Evolutionary conservation across 2,888 invertebrate species (phyloP), one percentile per base, ranked within the genome.

Genomic region (Lottia gigantea): DNA sequence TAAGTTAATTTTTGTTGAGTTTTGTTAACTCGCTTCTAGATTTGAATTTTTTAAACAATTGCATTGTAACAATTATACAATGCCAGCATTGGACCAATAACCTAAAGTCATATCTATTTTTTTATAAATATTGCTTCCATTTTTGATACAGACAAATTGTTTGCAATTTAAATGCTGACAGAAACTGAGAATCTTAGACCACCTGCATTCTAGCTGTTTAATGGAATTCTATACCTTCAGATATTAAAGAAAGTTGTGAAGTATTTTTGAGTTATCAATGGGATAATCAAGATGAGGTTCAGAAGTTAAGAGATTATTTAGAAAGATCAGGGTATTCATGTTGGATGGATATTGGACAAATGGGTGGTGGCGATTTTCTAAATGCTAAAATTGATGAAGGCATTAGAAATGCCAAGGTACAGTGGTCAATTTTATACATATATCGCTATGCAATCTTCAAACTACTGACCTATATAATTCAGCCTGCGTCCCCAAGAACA

Each of bases 301-400:
- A 82, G 40, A 79, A 80, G 8, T 76, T 90, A 19, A 73, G 89
- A 68, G 85, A 87, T 64, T 73, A 83, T 66, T 81, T 90, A 62
- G 89, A 89, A 78, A 80, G 85, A 49, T 82, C 85, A 15, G 89
- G 89, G 7, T 87, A 86, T 74, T 83, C 85, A 46, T 90, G 89
- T 78, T 90, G 89, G 89, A 89, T 90, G 89, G 90, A 90, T 78
- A 85, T 89, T 63, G 89, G 89, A 65, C 88, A 89, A 77, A 83
- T 88, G 80, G 87, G 89, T 16, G 88, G 88, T 11, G 88, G 88
- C 6, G 89, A 90, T 74, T 84, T 86, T 49, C 83, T 90, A 2
- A 86, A 88, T 73, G 82, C 82, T 26, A 87, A 86, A 73, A 89
- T 90, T 66, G 89, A 90, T 71, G 83, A 87, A 68, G 90, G 88